Conservation (phyloP, 2,113 vertebrate genomes). For the Nematolebias whitei region DNA sequence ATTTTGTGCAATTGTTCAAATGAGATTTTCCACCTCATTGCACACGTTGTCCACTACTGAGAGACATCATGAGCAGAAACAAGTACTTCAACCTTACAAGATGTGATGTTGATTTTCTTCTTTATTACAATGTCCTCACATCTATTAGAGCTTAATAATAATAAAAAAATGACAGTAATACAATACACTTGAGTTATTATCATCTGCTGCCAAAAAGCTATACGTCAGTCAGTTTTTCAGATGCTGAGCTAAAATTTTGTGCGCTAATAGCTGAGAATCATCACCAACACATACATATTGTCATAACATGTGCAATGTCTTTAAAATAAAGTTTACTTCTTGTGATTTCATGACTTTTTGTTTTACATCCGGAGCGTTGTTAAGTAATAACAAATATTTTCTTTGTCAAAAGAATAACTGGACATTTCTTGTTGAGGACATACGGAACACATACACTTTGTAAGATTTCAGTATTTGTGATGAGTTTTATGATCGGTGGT, state of each 20-base stretch:
- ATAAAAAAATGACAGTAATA: neutral
- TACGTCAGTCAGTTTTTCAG: too few species aligned
- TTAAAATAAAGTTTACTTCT: neutral
- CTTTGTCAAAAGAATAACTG: slow-evolving; percentile 21
- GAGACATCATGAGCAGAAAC: neutral
- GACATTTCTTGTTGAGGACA: too few species aligned
- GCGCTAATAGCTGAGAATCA: too few species aligned
- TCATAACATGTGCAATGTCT: neutral
- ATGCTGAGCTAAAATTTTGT: too few species aligned
- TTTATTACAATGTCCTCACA: neutral
- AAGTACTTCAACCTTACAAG: too few species aligned
- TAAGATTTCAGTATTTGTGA: too few species aligned
- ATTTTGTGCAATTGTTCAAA: neutral
- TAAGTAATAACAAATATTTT: slow-evolving; percentile 10
- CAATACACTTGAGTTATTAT: neutral
- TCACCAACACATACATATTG: too few species aligned
- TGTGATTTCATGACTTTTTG: neutral
- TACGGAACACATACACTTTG: too few species aligned
- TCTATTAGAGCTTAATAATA: neutral
- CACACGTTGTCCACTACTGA: too few species aligned
- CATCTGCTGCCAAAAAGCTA: too few species aligned
- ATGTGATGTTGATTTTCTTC: neutral
- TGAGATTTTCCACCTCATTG: slow-evolving; percentile 10
- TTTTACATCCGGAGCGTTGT: neutral
- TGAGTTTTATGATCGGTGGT: slow-evolving; percentile 39